phyloP scores from a whole-genome alignment of 1,140 invertebrate genomes.

The Caenorhabditis briggsae region DNA sequence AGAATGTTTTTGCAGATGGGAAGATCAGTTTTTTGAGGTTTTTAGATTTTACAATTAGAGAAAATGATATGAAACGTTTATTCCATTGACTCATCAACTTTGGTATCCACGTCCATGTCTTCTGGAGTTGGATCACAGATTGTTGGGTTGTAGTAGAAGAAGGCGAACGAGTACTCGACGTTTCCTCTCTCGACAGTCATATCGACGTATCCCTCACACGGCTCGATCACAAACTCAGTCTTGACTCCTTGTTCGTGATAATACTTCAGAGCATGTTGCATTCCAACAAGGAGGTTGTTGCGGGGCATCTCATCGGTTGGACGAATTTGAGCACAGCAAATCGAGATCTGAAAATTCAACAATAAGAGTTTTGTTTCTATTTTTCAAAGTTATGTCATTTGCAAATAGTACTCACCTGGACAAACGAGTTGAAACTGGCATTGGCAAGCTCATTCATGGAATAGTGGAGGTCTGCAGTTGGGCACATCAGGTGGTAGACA shows the following conservation, averaged over 20 bases:
- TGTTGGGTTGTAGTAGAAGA: slow-evolving; percentile 71
- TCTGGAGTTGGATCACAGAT: slow-evolving; percentile 66
- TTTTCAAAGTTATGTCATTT: too few relatives aligned
- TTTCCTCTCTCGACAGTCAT: slow-evolving; percentile 68
- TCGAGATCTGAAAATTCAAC: slow-evolving; percentile 45
- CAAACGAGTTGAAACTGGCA: slow-evolving; percentile 65
- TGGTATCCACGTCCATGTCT: slow-evolving; percentile 21
- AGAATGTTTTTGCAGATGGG: too few relatives aligned
- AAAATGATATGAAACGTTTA: neutral
- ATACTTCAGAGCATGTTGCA: slow-evolving; percentile 54
- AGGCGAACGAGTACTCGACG: slow-evolving; percentile 71
- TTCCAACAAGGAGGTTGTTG: slow-evolving; percentile 53
- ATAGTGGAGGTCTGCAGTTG: slow-evolving; percentile 64
- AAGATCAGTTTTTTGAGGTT: too few relatives aligned
- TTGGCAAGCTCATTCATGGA: slow-evolving; percentile 62
- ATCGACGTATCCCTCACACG: slow-evolving; percentile 65
- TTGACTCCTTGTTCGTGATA: slow-evolving; percentile 54
- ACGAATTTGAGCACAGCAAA: slow-evolving; percentile 61
- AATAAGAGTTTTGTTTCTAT: too few relatives aligned
- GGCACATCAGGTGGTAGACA: slow-evolving; percentile 53
- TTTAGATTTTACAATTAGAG: too few relatives aligned
- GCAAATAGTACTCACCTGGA: slow-evolving; percentile 53
- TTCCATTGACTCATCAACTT: neutral
- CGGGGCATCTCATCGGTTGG: slow-evolving; percentile 41
- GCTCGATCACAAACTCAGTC: slow-evolving; percentile 62